These are phyloP conservation scores for Caenorhabditis elegans DNA, from an alignment of 1,140 invertebrate genomes.

Conservation along the genomic window DNA sequence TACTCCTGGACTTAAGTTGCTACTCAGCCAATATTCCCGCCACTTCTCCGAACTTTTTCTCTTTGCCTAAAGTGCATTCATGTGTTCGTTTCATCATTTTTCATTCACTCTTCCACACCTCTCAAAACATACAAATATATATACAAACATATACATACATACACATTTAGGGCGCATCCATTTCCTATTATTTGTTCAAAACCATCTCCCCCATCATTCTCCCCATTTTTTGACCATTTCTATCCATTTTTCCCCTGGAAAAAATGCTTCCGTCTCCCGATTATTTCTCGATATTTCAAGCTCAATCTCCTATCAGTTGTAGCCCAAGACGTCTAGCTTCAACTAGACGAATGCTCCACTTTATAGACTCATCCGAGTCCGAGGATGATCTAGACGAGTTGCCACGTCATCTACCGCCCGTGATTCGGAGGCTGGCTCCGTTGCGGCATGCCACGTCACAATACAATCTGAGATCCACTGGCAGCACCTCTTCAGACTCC, in stretches of 20 bases:
- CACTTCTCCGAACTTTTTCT: too few relatives aligned
- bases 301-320: too few relatives aligned
- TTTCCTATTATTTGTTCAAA: background rate
- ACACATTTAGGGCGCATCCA: background rate
- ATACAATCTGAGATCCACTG: background rate
- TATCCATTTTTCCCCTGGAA: background rate
- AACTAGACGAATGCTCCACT: slow-evolving; percentile 1
- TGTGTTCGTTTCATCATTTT: too few relatives aligned
- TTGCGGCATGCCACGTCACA: background rate
- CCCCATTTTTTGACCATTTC: background rate
- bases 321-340: background rate
- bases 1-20: too few relatives aligned
- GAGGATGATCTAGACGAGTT: slow-evolving; percentile 4
- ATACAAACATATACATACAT: too few relatives aligned
- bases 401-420: slow-evolving; percentile 12
- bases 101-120: background rate
- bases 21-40: too few relatives aligned
- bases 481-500: background rate
- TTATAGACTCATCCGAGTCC: slow-evolving; percentile 11
- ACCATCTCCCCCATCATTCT: background rate
- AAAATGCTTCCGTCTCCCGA: background rate
- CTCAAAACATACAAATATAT: background rate
- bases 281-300: too few relatives aligned
- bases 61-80: too few relatives aligned
- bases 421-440: background rate